Percentiles rank a stretch among this genome's conserved stretches.
Conservation (phyloP, 1,140 invertebrate species). For the Alviniconcha marisindica region DNA sequence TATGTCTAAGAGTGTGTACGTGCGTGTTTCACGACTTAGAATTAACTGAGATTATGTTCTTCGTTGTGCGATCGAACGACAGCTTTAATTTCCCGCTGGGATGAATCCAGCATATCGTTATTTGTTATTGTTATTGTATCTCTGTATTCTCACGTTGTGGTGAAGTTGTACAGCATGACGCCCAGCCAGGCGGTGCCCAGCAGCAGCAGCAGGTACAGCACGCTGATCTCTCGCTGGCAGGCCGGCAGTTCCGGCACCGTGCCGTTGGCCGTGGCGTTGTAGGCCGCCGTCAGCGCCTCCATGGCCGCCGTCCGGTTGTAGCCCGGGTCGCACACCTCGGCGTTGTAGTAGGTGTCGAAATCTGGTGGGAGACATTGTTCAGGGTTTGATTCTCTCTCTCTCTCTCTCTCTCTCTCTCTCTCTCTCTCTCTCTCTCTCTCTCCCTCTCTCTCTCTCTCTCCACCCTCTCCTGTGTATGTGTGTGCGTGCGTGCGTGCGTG, state of each 20-base stretch:
- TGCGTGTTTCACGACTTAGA: too few relatives aligned
- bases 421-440: too few relatives aligned
- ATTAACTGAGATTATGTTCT: too few relatives aligned
- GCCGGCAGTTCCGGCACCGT: constrained; percentile 2
- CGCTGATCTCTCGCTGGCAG: constrained; percentile 78
- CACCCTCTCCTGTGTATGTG: too few relatives aligned
- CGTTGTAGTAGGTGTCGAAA: constrained; percentile 62
- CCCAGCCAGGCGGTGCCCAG: constrained; percentile 83
- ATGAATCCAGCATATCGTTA: too few relatives aligned
- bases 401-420: too few relatives aligned
- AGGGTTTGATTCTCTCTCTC: neutral
- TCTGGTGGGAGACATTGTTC: constrained; percentile 43
- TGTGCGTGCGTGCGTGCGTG: too few relatives aligned
- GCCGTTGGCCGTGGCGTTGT: constrained; percentile 1
- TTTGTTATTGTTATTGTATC: too few relatives aligned
- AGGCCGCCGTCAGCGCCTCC: neutral
- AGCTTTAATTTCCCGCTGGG: too few relatives aligned
- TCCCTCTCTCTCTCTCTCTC: too few relatives aligned
- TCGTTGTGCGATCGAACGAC: too few relatives aligned
- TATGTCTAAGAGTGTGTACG: too few relatives aligned
- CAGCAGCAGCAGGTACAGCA: constrained; percentile 82
- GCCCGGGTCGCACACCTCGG: constrained; percentile 49
- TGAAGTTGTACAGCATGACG: constrained; percentile 82
- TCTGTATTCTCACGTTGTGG: constrained; percentile 80
- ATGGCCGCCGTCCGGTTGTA: neutral